These are phyloP conservation scores for Drosophila anomalata DNA, from an alignment of 2,888 invertebrate species.

Conservation along the genomic window DNA sequence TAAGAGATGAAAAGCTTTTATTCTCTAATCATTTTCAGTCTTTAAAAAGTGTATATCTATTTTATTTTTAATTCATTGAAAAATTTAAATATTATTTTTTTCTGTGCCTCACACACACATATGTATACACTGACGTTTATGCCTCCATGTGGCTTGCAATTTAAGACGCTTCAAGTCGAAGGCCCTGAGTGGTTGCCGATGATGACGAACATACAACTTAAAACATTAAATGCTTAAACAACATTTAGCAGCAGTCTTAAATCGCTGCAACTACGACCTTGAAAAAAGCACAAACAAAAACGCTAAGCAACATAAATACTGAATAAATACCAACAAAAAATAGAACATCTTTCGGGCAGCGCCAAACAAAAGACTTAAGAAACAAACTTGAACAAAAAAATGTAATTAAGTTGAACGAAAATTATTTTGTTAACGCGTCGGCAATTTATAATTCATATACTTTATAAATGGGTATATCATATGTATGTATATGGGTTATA, in stretches of 20 bases:
- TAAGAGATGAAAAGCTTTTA: no score
- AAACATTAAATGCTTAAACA: conserved; percentile 41
- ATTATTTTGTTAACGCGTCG: conserved; percentile 68
- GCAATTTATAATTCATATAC: conserved; percentile 66
- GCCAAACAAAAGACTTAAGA: conserved; percentile 16
- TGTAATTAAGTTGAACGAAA: conserved; percentile 51
- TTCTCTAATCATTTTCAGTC: no score
- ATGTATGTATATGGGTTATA: not conserved
- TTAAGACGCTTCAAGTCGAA: conserved; percentile 67
- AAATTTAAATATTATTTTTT: not conserved
- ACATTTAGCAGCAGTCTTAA: conserved; percentile 29
- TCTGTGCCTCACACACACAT: no score
- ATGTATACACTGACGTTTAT: not conserved
- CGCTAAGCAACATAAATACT: not conserved
- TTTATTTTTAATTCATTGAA: no score
- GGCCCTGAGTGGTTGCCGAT: conserved; percentile 39
- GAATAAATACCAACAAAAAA: not conserved
- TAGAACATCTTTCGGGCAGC: not conserved
- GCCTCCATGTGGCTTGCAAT: conserved; percentile 73
- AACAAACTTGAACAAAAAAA: conserved; percentile 16
- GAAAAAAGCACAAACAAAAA: conserved; percentile 21
- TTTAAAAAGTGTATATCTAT: not conserved
- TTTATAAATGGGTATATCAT: conserved; percentile 14
- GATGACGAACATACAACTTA: conserved; percentile 12
- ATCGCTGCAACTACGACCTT: conserved; percentile 40